Evolutionary conservation across 2,888 invertebrate genomes (phyloP).

Genomic region (Drosophila nr. fundita): DNA sequence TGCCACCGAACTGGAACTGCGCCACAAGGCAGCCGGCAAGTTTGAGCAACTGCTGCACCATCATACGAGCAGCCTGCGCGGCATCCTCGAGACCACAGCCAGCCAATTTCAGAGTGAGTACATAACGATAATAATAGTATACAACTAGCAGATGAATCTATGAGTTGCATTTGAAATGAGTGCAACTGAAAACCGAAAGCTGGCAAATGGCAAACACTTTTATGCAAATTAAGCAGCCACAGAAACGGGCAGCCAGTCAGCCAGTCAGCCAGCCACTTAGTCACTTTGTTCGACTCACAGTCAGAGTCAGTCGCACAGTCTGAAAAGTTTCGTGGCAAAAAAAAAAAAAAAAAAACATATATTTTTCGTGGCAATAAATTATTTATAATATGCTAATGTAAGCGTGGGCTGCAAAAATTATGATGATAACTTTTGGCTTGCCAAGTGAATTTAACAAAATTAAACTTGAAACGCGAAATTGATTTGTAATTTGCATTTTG

Average conservation of each 20-base stretch:
- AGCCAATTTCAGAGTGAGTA: constrained; percentile 90
- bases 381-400: constrained; percentile 79
- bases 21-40: constrained; percentile 84
- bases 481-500: constrained; percentile 76
- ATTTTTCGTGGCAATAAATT: constrained; percentile 79
- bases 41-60: constrained; percentile 90
- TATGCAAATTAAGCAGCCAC: constrained; percentile 65
- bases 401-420: constrained; percentile 66
- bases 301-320: constrained; percentile 41
- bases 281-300: constrained; percentile 7
- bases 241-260: constrained; percentile 8
- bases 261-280: constrained; percentile 10
- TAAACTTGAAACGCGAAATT: constrained; percentile 78
- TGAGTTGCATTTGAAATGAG: constrained; percentile 21
- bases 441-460: constrained; percentile 71
- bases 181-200: constrained; percentile 13
- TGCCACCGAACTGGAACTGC: constrained; percentile 83
- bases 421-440: constrained; percentile 69
- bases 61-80: constrained; percentile 90
- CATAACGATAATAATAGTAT: neutral
- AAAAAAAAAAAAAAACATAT: constrained; percentile 22
- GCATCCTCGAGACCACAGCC: constrained; percentile 90
- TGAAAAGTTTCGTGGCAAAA: constrained; percentile 56
- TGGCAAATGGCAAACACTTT: constrained; percentile 52
- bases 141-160: constrained; percentile 18